Evolutionary conservation across 1,140 invertebrate genomes (phyloP), one percentile per base, ranked within the genome.

Genomic region (Drosophila burlai): DNA sequence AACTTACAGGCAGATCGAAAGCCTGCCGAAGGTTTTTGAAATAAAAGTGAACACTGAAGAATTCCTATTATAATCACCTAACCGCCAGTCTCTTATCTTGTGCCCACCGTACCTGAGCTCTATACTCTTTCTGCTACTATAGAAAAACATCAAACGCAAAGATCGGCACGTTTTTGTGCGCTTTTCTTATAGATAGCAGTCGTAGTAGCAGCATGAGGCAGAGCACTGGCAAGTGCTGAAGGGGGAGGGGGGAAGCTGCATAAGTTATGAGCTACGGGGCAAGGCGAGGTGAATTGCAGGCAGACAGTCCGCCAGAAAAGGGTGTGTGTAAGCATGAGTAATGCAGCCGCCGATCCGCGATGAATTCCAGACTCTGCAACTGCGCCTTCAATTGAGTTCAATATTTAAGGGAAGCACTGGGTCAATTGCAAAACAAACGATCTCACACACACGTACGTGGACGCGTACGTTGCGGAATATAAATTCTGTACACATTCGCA

Each of bases 401-500:
- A 89, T 81, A 83, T 81, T 87, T 71, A 66, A 78, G 73, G 66
- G 73, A 71, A 69, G 64, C 83, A 67, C 60, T 74, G 76, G 75
- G 83, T 85, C 80, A 83, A 86, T 86, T 83, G 83, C 76, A 67
- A 80, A 87, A 72, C 76, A 86, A 86, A 82, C 57, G 54, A 67
- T 66, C 55, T 18, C 50, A 52, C 54, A 65, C 31, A 54, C 26
- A 66, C 63, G 47, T 52, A 50, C 58, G 60, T 45, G 71, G 24
- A 76, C 46, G 11, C n/a, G 29, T 18, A 50, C 45, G 57, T 47
- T 29, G 59, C 50, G 59, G 45, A 58, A 71, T 60, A 76, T 46
- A 52, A 49, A 72, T 45, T 59, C 42, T 50, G 71, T 52, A 46
- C 64, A 64, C 61, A 67, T 46, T 65, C 34, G 61, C 54, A 50